phyloP scores from a whole-genome alignment of 2,888 invertebrate genomes.

The Synanthedon tipuliformis region DNA sequence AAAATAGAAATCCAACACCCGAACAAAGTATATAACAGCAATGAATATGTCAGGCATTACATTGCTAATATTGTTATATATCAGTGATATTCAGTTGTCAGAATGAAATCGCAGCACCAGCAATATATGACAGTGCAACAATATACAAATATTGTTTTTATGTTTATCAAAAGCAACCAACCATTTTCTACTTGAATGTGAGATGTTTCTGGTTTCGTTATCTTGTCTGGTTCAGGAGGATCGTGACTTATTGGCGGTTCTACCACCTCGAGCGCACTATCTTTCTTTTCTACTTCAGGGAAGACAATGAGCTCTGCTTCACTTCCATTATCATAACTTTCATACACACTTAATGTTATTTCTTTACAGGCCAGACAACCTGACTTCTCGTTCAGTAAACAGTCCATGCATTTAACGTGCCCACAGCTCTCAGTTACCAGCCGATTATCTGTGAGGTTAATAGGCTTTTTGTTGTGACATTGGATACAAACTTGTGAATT shows the following conservation, averaged over 20 bases:
- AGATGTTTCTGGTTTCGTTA: slow-evolving; percentile 45
- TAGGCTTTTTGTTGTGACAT: slow-evolving; percentile 67
- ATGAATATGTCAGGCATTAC: no score
- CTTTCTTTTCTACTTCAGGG: no score
- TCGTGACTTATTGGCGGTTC: not conserved
- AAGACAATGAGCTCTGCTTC: not conserved
- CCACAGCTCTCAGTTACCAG: slow-evolving; percentile 81
- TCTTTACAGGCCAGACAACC: slow-evolving; percentile 71
- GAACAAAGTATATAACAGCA: no score
- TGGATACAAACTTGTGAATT: slow-evolving; percentile 68
- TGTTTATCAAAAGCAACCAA: slow-evolving; percentile 9
- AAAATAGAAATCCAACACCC: no score
- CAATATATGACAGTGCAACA: no score
- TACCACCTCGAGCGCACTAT: not conserved
- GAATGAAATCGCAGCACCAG: no score
- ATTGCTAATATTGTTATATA: no score
- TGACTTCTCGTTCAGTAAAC: slow-evolving; percentile 75
- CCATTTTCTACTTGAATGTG: slow-evolving; percentile 51
- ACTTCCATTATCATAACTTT: not conserved
- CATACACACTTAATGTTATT: not conserved
- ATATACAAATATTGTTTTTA: no score
- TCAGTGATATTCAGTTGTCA: no score
- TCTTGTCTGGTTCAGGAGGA: slow-evolving; percentile 14
- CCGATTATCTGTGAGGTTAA: slow-evolving; percentile 70
- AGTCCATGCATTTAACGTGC: slow-evolving; percentile 80